Evolutionary conservation across 2,888 invertebrate species (phyloP).

Genomic region (Timema cristinae): DNA sequence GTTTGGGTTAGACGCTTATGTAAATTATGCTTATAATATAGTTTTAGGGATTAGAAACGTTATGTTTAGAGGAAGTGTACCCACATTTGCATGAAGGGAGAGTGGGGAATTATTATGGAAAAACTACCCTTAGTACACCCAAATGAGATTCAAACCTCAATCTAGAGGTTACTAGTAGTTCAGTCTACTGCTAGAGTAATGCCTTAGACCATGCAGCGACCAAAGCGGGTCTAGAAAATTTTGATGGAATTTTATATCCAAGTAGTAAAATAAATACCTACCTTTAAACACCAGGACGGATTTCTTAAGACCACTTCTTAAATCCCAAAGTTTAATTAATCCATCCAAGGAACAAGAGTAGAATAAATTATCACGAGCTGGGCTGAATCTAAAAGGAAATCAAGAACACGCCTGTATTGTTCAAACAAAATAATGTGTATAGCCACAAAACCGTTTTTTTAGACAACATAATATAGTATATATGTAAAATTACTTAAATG

Average conservation of each 20-base stretch:
- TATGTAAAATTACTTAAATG: too few species aligned
- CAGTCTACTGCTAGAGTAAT: too few species aligned
- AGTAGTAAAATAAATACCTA: conserved; percentile 31
- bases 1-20: too few species aligned
- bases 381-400: conserved; percentile 49
- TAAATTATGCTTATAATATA: too few species aligned
- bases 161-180: too few species aligned
- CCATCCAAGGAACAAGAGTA: conserved; percentile 58
- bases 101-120: too few species aligned
- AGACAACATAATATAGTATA: too few species aligned
- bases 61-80: too few species aligned
- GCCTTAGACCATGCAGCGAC: too few species aligned
- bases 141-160: not conserved
- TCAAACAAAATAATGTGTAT: not conserved
- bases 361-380: conserved; percentile 53
- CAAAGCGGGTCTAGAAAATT: not conserved
- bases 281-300: conserved; percentile 46
- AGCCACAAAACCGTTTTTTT: not conserved
- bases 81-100: too few species aligned
- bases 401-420: too few species aligned
- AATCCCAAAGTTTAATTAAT: conserved; percentile 58
- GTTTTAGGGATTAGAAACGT: too few species aligned
- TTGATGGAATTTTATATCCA: not conserved
- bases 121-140: not conserved
- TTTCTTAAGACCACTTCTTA: conserved; percentile 50